Base-by-base conservation (phyloP, 2,888 invertebrate genomes). In the Drosophila testacea region DNA sequence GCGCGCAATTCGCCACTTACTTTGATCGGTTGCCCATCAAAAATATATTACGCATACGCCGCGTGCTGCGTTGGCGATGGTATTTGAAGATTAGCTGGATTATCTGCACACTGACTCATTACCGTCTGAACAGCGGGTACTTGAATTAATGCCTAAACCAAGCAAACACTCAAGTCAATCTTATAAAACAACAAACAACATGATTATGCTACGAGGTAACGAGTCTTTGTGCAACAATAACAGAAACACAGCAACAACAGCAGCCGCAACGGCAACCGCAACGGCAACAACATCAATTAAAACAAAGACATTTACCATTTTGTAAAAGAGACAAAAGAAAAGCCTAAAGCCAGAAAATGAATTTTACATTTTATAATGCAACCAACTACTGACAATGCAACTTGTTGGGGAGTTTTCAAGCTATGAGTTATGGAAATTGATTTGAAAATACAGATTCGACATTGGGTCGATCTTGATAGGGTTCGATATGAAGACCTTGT, bases 21-120 rank as follows among this genome's bases (percentile, higher is more conserved):
- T 63, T 36, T 62, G 63, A 81, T 81, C 65, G 64, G 48, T 56
- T 69, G 74, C 59, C n/a, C 78, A 73, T 78, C 60, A 46, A 46
- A 10, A 30, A 39, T 51, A 34, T 55, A 81, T 79, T 79, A 62
- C 70, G 67, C 70, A 77, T 73, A 80, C 59, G 77, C 69, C 81
- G 55, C 60, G 41, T 34, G 44, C 63, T 44, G 50, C 59, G 50
- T 13, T 51, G 50, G 39, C 57, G 57, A 61, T 67, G 30, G 32
- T 44, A 68, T 66, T 46, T 42, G 36, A 39, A 56, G 59, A 77
- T 77, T 70, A 73, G 65, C 60, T 32, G 50, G 39, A 50, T 55
- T 44, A 60, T 41, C 48, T 68, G 56, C 56, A 59, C 59, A 59
- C 54, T 36, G 56, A 22, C 52, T 64, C 42, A 41, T 59, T 65